A percentile compares a stretch with the other conserved stretches of the same genome.
Conservation (phyloP, 1,140 invertebrate genomes). For the fruit fly (Drosophila melanogaster) region DNA sequence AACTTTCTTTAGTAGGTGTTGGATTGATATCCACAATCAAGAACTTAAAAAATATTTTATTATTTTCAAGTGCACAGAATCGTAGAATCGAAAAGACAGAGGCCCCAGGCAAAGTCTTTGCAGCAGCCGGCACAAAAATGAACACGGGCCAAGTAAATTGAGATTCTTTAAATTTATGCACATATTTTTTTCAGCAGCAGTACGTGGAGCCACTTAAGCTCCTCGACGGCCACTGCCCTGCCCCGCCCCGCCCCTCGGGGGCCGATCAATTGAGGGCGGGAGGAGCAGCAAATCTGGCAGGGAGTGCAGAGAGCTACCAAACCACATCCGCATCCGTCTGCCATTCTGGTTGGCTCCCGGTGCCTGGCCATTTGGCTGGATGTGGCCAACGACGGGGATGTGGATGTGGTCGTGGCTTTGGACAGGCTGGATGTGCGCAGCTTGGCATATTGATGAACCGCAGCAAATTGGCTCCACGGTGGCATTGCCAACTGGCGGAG, state of each 20-base stretch:
- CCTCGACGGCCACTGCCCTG: constrained; percentile 29
- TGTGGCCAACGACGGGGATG: constrained; percentile 19
- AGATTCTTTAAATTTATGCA: constrained; percentile 83
- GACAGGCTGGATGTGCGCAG: constrained; percentile 47
- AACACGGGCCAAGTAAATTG: constrained; percentile 77
- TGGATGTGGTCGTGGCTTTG: constrained; percentile 18
- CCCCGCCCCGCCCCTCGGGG: constrained; percentile 7
- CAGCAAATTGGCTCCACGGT: constrained; percentile 77
- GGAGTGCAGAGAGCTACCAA: constrained; percentile 29
- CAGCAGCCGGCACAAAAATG: constrained; percentile 62
- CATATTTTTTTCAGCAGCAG: constrained; percentile 71
- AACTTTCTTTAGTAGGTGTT: no score
- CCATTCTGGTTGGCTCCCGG: constrained; percentile 63
- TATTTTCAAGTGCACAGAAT: constrained; percentile 15
- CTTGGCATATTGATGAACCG: constrained; percentile 80
- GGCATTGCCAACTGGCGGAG: constrained; percentile 37
- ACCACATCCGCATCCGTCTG: constrained; percentile 57
- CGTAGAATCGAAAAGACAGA: constrained; percentile 14
- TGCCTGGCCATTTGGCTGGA: constrained; percentile 29
- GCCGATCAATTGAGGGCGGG: not conserved
- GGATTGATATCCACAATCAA: not conserved
- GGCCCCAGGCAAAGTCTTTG: constrained; percentile 18
- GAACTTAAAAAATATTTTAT: no score
- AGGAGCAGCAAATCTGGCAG: constrained; percentile 37
- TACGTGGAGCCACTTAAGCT: constrained; percentile 79